Evolutionary conservation across 2,797 vertebrate genomes (phyloP).

Genomic region (Benthosema pterotum): DNA sequence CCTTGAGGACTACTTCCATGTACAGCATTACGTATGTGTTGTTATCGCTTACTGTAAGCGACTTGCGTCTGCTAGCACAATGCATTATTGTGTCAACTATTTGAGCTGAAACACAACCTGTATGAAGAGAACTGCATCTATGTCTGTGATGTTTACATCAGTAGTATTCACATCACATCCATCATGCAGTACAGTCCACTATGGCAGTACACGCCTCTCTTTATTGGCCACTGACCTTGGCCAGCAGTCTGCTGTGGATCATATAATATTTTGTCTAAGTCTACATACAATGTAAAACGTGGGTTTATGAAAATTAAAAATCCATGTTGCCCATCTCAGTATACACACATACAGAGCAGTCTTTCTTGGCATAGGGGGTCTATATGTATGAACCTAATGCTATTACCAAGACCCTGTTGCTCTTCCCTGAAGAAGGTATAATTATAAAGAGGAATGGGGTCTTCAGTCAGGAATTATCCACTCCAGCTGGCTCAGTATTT

Average conservation of each 20-base stretch:
- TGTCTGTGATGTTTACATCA: too few relatives aligned
- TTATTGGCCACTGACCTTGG: conserved; percentile 62
- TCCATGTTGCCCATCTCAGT: conserved; percentile 68
- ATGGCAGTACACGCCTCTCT: conserved; percentile 28
- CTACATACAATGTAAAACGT: conserved; percentile 69
- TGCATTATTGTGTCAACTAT: too few relatives aligned
- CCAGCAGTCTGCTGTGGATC: conserved; percentile 53
- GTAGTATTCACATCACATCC: conserved; percentile 47
- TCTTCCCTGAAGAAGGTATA: conserved; percentile 15
- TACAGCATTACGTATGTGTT: too few relatives aligned
- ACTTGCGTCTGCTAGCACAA: too few relatives aligned
- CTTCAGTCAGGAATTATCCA: background rate
- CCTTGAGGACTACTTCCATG: too few relatives aligned
- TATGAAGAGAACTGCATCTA: too few relatives aligned
- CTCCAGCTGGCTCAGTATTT: background rate
- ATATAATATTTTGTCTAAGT: conserved; percentile 45
- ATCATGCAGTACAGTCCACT: background rate
- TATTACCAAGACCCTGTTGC: conserved; percentile 56
- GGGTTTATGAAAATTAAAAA: conserved; percentile 75
- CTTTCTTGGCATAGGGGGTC: conserved; percentile 47
- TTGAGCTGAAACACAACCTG: too few relatives aligned
- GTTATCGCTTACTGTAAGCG: too few relatives aligned
- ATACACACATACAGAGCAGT: conserved; percentile 25
- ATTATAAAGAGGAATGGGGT: background rate
- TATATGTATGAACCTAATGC: conserved; percentile 67